Evolutionary conservation across 2,888 invertebrate species (phyloP).

Genomic region (Antitype chi): DNA sequence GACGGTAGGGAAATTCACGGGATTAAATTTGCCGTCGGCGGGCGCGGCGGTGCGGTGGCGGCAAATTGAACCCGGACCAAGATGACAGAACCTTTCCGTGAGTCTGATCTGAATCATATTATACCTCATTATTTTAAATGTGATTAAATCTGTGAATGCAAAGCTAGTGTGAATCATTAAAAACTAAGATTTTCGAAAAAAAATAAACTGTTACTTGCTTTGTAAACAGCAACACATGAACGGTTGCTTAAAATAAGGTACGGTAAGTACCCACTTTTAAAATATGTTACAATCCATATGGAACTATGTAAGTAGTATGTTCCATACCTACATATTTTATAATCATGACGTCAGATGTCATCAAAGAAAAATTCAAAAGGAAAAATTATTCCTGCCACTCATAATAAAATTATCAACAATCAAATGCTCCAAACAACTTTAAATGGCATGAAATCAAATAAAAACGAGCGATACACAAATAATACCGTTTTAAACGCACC

Average conservation of each 20-base stretch:
- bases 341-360: conserved; percentile 24
- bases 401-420: conserved; percentile 54
- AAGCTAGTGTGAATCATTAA: background rate
- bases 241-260: too few species aligned
- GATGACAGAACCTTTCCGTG: background rate
- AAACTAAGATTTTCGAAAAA: background rate
- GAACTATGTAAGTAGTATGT: too few species aligned
- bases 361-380: conserved; percentile 35
- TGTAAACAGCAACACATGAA: background rate
- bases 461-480: conserved; percentile 80
- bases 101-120: background rate
- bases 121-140: background rate
- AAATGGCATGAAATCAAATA: conserved; percentile 81
- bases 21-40: conserved; percentile 35
- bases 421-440: conserved; percentile 54
- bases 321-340: background rate
- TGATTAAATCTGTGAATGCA: background rate
- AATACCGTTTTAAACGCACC: conserved; percentile 82
- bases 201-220: background rate
- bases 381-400: conserved; percentile 32
- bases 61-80: background rate
- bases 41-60: background rate
- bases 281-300: background rate
- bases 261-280: background rate
- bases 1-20: background rate